These are phyloP conservation scores for Acromyrmex heyeri DNA, from an alignment of 1,140 invertebrate species.

Conservation along the genomic window DNA sequence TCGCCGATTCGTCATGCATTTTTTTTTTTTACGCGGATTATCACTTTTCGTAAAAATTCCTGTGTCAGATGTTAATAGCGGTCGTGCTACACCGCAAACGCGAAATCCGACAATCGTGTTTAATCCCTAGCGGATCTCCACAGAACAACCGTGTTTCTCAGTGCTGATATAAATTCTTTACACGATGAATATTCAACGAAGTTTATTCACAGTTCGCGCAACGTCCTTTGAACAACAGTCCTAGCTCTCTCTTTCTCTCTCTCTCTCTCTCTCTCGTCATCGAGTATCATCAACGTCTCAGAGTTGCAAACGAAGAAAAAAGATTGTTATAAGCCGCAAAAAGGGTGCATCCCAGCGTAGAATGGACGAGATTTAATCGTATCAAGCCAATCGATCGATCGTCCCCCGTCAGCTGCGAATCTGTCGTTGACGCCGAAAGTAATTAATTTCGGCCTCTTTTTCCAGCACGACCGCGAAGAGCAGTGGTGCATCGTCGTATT, in stretches of 20 bases:
- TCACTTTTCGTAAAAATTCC: slow-evolving; percentile 24
- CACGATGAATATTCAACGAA: slow-evolving; percentile 31
- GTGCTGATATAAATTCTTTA: slow-evolving; percentile 62
- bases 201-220: slow-evolving; percentile 10
- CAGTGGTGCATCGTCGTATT: slow-evolving; percentile 58
- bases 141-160: slow-evolving; percentile 21
- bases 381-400: slow-evolving; percentile 68
- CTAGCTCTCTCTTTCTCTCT: slow-evolving; percentile 17
- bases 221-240: slow-evolving; percentile 34
- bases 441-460: slow-evolving; percentile 73
- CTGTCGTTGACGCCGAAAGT: slow-evolving; percentile 73
- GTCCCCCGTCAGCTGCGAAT: slow-evolving; percentile 42
- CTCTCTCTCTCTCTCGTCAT: slow-evolving; percentile 7
- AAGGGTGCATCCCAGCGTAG: neutral
- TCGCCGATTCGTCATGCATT: no score
- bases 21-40: slow-evolving; percentile 28
- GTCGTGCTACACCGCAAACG: neutral
- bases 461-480: slow-evolving; percentile 59
- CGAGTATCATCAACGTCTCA: slow-evolving; percentile 48
- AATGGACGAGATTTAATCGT: slow-evolving; percentile 68
- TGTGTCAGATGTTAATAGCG: slow-evolving; percentile 15
- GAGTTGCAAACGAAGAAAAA: slow-evolving; percentile 9
- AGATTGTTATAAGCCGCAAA: neutral
- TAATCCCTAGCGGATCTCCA: slow-evolving; percentile 28
- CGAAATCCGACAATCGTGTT: slow-evolving; percentile 16